phyloP scores from a whole-genome alignment of 2,888 invertebrate genomes.

The Diarsia dahlii region DNA sequence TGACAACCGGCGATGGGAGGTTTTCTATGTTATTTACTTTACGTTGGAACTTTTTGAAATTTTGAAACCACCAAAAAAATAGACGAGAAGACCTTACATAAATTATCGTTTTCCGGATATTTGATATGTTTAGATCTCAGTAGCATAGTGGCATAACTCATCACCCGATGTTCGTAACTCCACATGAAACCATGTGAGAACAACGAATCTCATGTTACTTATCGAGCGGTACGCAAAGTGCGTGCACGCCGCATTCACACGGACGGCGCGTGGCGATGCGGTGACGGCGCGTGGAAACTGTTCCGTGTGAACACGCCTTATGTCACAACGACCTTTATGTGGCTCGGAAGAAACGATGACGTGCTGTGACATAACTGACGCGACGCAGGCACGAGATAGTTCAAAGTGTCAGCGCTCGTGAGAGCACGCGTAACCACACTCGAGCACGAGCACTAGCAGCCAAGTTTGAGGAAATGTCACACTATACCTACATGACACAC shows the following conservation, averaged over 20 bases:
- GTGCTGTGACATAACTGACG: slow-evolving; percentile 23
- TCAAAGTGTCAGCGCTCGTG: background rate
- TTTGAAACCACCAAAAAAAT: background rate
- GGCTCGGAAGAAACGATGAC: slow-evolving; percentile 12
- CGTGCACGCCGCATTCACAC: background rate
- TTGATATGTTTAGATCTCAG: background rate
- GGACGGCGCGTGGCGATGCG: background rate
- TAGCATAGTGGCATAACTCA: background rate
- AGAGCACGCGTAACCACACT: background rate
- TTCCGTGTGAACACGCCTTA: slow-evolving; percentile 59
- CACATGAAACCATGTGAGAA: background rate
- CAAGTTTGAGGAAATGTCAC: background rate
- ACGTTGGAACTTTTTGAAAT: no score
- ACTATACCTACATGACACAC: background rate
- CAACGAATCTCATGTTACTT: background rate
- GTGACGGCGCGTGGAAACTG: slow-evolving; percentile 50
- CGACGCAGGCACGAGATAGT: background rate
- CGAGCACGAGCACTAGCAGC: background rate
- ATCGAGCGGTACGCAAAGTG: background rate
- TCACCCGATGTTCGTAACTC: background rate
- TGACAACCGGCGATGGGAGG: background rate
- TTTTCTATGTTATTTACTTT: slow-evolving; percentile 2
- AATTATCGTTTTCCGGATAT: background rate
- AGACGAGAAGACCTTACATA: background rate
- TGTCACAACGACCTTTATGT: slow-evolving; percentile 27